Evolutionary conservation across 2,113 vertebrate species (phyloP), one percentile per base, ranked within the genome.

Genomic region (Serilophus lunatus): DNA sequence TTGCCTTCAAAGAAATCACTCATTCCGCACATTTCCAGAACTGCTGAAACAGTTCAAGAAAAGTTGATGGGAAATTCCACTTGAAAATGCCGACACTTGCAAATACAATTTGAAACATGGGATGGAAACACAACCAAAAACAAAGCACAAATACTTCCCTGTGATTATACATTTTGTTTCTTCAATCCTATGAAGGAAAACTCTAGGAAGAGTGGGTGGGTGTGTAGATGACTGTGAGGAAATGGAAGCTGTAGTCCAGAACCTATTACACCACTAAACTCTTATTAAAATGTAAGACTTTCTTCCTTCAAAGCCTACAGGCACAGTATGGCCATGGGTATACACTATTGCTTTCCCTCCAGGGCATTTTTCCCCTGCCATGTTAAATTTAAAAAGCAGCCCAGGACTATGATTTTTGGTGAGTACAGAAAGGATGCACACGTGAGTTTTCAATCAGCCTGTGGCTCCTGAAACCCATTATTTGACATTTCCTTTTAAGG

Each of bases 61-160:
- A 92, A 92, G 28, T 18, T 25, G 75, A 88, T 83, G 56, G 54
- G 93, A 92, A 96, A 95, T 95, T 93, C 92, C 76, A 92, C 54
- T 56, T 70, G 44, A 88, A 92, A 97, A 97, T 59, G 82, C 47
- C 85, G 91, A 51, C 50, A 47, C 35, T 88, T 90, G 71, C 82
- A 91, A 90, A 83, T 35, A 86, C 50, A 63, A 51, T 83, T 60
- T 70, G 31, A 83, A 95, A 51, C 66, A 96, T 2, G 13, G 68
- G 54, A 74, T 60, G 42, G 49, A 60, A 92, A 61, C 54, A 17
- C 8, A 40, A 57, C 51, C 42, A 86, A 90, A 91, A 85, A 13
- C 1, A 0, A 90, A 86, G 35, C 6, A 3, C 49, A 91, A 87
- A 56, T 49, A 72, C 15, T 82, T 94, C 56, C 78, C 74, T 53